A percentile compares a stretch with the other conserved stretches of the same genome.
Evolutionary conservation across 2,797 vertebrate species (phyloP).

Genomic region (Sebastolobus altivelis): DNA sequence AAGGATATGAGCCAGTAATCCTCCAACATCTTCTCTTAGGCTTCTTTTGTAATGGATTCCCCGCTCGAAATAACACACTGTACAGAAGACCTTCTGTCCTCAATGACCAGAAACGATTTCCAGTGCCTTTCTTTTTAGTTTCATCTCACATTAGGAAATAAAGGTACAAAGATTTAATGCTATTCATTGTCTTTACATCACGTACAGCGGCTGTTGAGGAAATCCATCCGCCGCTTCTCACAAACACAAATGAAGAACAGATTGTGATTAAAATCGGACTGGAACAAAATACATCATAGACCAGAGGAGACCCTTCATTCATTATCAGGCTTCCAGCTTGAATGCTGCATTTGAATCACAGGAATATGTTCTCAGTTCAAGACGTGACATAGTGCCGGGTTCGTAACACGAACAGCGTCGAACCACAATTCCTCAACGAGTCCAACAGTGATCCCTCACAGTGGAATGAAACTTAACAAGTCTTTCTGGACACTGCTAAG

Average conservation of each 20-base stretch:
- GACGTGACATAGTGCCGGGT: slow-evolving; percentile 30
- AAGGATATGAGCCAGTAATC: slow-evolving; percentile 48
- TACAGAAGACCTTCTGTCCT: slow-evolving; percentile 59
- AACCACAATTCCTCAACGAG: slow-evolving; percentile 32
- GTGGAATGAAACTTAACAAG: slow-evolving; percentile 45
- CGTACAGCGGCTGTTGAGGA: slow-evolving; percentile 47
- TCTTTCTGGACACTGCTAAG: slow-evolving; percentile 34
- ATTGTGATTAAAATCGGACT: slow-evolving; percentile 61
- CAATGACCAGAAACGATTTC: slow-evolving; percentile 80
- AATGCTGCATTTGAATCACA: slow-evolving; percentile 44
- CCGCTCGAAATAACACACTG: slow-evolving; percentile 42
- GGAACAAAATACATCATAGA: slow-evolving; percentile 60
- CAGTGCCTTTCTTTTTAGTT: slow-evolving; percentile 83
- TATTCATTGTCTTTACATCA: slow-evolving; percentile 66
- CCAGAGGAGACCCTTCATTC: slow-evolving; percentile 51
- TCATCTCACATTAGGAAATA: slow-evolving; percentile 72
- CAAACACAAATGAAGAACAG: slow-evolving; percentile 64
- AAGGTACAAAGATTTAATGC: slow-evolving; percentile 67
- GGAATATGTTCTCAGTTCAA: slow-evolving; percentile 44
- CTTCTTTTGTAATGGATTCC: slow-evolving; percentile 52
- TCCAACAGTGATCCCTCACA: slow-evolving; percentile 54
- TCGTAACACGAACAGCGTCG: slow-evolving; percentile 28
- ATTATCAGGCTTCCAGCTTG: slow-evolving; percentile 41
- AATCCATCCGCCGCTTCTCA: slow-evolving; percentile 67
- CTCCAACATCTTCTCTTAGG: slow-evolving; percentile 39